Evolutionary conservation across 2,113 vertebrate genomes (phyloP).

Genomic region (Amazona guildingii): DNA sequence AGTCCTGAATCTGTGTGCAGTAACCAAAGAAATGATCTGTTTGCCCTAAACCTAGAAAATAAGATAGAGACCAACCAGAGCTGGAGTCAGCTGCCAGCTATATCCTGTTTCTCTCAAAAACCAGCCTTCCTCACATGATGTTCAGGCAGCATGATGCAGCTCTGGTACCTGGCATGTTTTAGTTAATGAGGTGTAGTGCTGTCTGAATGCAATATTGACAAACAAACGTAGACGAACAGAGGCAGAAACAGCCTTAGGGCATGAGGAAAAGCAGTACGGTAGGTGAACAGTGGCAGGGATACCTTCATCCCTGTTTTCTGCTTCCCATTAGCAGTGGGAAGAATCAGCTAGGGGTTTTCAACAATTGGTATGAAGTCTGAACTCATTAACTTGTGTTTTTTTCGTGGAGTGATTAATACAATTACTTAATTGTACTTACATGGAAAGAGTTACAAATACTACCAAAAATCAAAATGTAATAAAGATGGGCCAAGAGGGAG

Average conservation of each 20-base stretch:
- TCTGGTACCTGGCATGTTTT: background rate
- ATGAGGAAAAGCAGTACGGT: accelerated
- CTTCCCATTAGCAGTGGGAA: background rate
- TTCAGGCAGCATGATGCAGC: background rate
- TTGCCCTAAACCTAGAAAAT: background rate
- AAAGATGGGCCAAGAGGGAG: background rate
- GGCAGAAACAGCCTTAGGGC: background rate
- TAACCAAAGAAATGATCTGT: background rate
- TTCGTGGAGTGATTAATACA: background rate
- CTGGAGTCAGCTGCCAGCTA: background rate
- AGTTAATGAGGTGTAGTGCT: background rate
- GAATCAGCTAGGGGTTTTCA: background rate
- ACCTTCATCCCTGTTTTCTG: background rate
- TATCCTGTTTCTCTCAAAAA: background rate
- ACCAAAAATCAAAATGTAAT: background rate
- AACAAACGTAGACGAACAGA: background rate
- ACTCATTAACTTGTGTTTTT: background rate
- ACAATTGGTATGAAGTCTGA: background rate
- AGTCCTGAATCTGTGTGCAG: background rate
- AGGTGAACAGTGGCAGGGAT: background rate
- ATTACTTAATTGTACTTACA: background rate
- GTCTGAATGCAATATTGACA: background rate
- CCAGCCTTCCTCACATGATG: background rate
- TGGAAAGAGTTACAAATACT: constrained; percentile 5
- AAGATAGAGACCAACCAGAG: background rate